Percentiles rank a stretch among this genome's conserved stretches.
Conservation (phyloP, 2,888 invertebrate genomes). For the Polylopha cassiicola region DNA sequence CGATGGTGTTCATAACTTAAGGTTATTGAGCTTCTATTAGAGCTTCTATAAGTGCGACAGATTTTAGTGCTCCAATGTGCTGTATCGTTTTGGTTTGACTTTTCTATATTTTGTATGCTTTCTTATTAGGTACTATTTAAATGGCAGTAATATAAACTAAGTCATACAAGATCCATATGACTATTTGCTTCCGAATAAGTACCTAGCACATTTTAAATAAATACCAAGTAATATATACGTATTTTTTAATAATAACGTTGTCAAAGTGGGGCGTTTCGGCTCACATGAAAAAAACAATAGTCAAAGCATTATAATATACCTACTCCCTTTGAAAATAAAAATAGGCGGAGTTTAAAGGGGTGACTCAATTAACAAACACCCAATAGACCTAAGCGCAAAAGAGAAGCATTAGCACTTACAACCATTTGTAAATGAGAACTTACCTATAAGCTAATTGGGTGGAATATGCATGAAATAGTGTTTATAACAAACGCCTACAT, state of each 20-base stretch:
- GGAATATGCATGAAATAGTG: conserved; percentile 25
- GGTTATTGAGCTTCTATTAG: too few species aligned
- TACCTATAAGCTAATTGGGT: conserved; percentile 52
- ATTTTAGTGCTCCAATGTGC: too few species aligned
- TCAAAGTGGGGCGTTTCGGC: conserved; percentile 32
- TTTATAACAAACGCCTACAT: conserved; percentile 10
- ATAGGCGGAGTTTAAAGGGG: conserved; percentile 54
- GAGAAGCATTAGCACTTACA: conserved; percentile 1
- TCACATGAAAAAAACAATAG: conserved; percentile 44
- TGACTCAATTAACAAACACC: conserved; percentile 29
- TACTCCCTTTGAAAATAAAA: conserved; percentile 22
- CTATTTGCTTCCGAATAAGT: too few species aligned
- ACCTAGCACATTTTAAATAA: too few species aligned
- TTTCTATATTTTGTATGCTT: too few species aligned
- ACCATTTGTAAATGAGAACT: conserved; percentile 8
- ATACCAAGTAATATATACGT: too few species aligned
- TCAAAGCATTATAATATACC: conserved; percentile 30
- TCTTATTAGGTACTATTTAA: too few species aligned
- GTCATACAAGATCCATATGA: too few species aligned
- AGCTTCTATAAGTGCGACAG: too few species aligned
- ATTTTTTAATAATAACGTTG: conserved; percentile 23
- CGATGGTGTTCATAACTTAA: too few species aligned
- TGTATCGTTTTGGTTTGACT: too few species aligned
- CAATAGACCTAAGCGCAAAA: not conserved
- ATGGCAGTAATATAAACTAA: too few species aligned